phyloP scores from a whole-genome alignment of 2,113 vertebrate genomes.

The Syngnathoides biaculeatus region DNA sequence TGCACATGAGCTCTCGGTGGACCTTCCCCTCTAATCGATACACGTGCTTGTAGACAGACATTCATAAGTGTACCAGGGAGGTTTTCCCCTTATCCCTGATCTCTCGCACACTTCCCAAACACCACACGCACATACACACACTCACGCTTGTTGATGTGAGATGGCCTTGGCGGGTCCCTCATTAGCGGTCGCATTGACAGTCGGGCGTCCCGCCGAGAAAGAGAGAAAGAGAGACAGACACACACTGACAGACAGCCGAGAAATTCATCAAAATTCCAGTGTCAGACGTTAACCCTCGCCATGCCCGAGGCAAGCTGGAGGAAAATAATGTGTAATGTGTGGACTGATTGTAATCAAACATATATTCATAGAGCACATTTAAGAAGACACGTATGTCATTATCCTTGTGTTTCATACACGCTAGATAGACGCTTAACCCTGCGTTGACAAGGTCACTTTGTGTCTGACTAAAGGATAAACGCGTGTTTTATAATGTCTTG shows the following conservation, averaged over 20 bases:
- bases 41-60: constrained; percentile 55
- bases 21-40: constrained; percentile 69
- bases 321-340: constrained; percentile 8
- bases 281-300: constrained; percentile 4
- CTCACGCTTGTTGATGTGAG: constrained; percentile 64
- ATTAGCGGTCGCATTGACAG: constrained; percentile 67
- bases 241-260: constrained; percentile 36
- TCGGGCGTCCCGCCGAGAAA: constrained; percentile 45
- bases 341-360: constrained; percentile 12
- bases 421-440: not conserved
- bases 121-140: constrained; percentile 25
- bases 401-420: not conserved
- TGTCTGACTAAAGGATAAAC: not conserved
- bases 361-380: not conserved
- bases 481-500: not conserved
- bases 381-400: constrained; percentile 1
- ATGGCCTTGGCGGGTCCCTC: constrained; percentile 57
- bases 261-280: constrained; percentile 12
- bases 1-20: constrained; percentile 39
- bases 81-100: constrained; percentile 36
- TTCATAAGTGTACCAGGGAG: constrained; percentile 61
- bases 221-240: constrained; percentile 19
- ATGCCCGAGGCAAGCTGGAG: not conserved
- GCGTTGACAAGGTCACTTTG: not conserved
- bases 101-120: constrained; percentile 31